Conservation (phyloP, 2,113 vertebrate species). For the Mustelus asterias region DNA sequence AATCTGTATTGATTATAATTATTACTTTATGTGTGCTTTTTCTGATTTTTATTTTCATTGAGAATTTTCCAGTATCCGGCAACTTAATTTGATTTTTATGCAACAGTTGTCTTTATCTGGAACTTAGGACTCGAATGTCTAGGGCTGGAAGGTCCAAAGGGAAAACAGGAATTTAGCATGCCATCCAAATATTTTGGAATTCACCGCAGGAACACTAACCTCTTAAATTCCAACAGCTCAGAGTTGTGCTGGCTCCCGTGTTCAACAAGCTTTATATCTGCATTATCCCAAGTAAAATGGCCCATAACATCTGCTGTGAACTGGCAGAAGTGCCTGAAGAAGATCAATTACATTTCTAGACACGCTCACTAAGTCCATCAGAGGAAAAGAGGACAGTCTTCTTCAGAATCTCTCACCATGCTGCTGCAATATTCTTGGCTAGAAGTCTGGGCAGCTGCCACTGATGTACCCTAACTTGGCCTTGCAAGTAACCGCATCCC, state of each 20-base stretch:
- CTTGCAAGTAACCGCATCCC: neutral
- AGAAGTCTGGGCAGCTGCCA: neutral
- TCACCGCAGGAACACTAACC: neutral
- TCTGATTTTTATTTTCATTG: neutral
- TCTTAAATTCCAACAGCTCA: neutral
- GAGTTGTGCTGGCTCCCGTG: neutral
- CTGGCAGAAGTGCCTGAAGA: neutral
- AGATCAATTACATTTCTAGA: neutral
- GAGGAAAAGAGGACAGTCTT: neutral
- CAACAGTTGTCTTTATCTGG: neutral
- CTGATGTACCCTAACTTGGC: neutral
- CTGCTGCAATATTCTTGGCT: neutral
- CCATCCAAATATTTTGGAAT: neutral
- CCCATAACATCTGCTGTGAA: neutral
- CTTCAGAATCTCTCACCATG: neutral
- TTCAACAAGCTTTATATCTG: neutral
- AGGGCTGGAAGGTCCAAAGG: neutral
- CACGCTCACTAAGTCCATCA: neutral
- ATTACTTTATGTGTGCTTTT: neutral
- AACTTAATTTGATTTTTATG: neutral
- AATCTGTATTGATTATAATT: neutral
- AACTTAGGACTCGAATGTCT: neutral
- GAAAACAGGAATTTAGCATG: neutral
- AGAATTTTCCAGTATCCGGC: neutral
- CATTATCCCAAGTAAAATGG: neutral